Conservation (phyloP, 2,113 vertebrate species). For the Notarius lentiginosus region DNA sequence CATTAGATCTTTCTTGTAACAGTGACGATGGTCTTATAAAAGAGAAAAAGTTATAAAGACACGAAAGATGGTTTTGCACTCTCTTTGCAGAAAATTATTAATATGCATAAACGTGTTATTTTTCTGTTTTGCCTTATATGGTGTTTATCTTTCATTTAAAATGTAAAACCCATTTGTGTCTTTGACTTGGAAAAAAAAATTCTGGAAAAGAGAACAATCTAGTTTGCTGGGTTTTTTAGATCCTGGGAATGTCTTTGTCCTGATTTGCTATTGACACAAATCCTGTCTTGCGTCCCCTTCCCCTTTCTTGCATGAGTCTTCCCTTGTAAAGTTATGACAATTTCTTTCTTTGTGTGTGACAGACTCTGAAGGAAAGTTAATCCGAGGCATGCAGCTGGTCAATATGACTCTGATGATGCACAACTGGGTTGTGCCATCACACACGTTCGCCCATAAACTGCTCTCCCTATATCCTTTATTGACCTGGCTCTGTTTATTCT, state of each 20-base stretch:
- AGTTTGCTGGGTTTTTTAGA: background rate
- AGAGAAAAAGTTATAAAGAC: too few relatives aligned
- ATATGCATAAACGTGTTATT: too few relatives aligned
- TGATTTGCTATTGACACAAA: conserved; percentile 32
- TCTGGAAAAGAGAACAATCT: too few relatives aligned
- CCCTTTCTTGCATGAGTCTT: background rate
- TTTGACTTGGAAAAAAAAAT: too few relatives aligned
- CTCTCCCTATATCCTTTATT: conserved; percentile 74
- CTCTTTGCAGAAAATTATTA: too few relatives aligned
- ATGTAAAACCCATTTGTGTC: too few relatives aligned
- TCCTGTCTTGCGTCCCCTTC: conserved; percentile 7
- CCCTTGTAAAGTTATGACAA: background rate
- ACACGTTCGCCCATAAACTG: conserved; percentile 73
- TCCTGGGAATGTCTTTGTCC: conserved; percentile 41
- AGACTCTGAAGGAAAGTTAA: conserved; percentile 73
- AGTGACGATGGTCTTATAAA: too few relatives aligned
- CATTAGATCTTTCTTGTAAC: too few relatives aligned
- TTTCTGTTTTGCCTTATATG: too few relatives aligned
- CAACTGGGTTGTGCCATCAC: conserved; percentile 76
- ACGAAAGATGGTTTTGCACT: too few relatives aligned
- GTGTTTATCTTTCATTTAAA: too few relatives aligned
- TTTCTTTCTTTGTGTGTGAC: conserved; percentile 37
- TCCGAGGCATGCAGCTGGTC: conserved; percentile 69
- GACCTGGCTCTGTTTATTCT: background rate
- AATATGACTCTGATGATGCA: conserved; percentile 81